Base-by-base conservation (phyloP, 2,113 vertebrate genomes). In the Serinus canaria region DNA sequence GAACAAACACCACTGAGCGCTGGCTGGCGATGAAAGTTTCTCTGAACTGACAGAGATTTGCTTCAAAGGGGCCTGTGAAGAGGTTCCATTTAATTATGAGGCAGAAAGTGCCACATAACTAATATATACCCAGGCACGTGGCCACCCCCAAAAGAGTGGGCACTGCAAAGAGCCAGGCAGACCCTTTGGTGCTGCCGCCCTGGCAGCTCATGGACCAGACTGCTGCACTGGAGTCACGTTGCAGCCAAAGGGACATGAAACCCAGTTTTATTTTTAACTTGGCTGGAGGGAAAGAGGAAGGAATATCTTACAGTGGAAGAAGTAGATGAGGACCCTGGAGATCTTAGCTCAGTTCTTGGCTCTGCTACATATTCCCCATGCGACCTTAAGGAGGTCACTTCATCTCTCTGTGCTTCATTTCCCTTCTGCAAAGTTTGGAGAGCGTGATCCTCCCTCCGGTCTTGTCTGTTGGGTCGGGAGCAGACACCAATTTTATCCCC, bases 11-110 rank as follows among this genome's bases (percentile, higher is more conserved):
- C 0, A 3, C 75, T 13, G 89, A 96, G 89, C 4, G 1, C 91
- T 94, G 96, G 95, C 68, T 16, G 85, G 60, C 9, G 10, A 87
- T 90, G 86, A 83, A 94, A 91, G 75, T 86, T 82, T 41, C 92
- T 85, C 93, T 49, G 60, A 92, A 47, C 75, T 27, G 24, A 72
- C 75, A 82, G 95, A 93, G 87, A 33, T 15, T 47, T 20, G 25
- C 95, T 95, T 96, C 97, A 91, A 94, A 96, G 94, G 87, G 74
- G 70, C 90, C 72, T 78, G 1, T 68, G 92, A 95, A 87, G 96
- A 94, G 49, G 43, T 83, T 96, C 93, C 9, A 7, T 87, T 89
- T 90, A 95, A 94, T 96, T 96, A 70, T 3, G 90, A 91, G 89
- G 76, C 91, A 73, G 90, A 83, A 89, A 88, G 84, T 64, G 76